Evolutionary conservation across 64 coral and sea anemone genomes (phyloP), one percentile per base, ranked within the genome.

Genomic region (Pachyseris speciosa): DNA sequence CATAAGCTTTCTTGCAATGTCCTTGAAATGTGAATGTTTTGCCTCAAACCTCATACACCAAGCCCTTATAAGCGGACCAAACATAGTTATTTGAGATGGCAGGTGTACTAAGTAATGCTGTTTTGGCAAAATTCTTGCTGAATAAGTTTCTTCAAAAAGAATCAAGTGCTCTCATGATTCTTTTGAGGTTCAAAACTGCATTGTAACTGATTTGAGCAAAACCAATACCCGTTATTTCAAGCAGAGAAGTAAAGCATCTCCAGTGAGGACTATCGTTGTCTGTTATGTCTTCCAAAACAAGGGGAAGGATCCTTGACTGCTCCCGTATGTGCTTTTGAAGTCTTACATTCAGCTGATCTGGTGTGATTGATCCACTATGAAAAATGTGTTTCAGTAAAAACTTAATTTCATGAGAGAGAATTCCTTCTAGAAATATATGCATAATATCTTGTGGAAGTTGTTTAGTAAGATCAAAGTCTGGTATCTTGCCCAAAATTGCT

Each of bases 381-480:
- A 85, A 44, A 67, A 20, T 41, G 16, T 67, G 24, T 9, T 69
- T 85, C 4, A 60, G 15, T 0, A 42, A 38, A 39, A 38, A 85
- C 53, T 50, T 27, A 11, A 72, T 29, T 10, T 72, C 67, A 24
- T 70, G 72, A 42, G 36, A 42, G 8, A 87, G 41, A 20, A 87
- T 37, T 34, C 85, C 85, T 74, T 88, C 85, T 59, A 88, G 50
- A 36, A 88, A 88, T 1, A 88, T 10, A 61, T 88, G 84, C 67
- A 87, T 87, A 17, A 72, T 31, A 33, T 87, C 84, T 72, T 50
- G 64, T 7, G 84, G 84, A 2, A 85, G 41, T 25, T 72, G 64
- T 33, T 67, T 1, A 33, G n/a, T 27, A 19, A 67, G 8, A 67
- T 73, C 69, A 67, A 67, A 67, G 64, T 67, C 69, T 73, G 25